These are phyloP conservation scores for Proterorhinus semilunaris DNA, from an alignment of 2,113 vertebrate species.

Conservation along the genomic window DNA sequence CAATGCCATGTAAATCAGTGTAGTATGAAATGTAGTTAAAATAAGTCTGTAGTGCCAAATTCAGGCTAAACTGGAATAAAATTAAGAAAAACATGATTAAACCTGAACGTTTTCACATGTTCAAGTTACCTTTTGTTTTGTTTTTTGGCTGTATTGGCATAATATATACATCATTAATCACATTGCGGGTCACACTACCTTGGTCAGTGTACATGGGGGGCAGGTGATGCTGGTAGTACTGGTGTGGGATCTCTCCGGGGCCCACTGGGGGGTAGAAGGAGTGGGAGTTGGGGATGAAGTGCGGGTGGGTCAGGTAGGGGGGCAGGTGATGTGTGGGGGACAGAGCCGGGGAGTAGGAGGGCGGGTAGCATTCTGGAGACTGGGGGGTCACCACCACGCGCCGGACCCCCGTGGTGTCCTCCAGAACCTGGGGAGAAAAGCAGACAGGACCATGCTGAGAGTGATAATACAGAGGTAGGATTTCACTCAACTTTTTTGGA, in stretches of 20 bases:
- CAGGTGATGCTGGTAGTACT: slow-evolving; percentile 93
- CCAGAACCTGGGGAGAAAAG: slow-evolving; percentile 83
- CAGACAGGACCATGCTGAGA: not conserved
- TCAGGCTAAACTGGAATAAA: too few relatives aligned
- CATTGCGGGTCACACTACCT: slow-evolving; percentile 75
- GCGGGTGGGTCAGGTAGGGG: slow-evolving; percentile 91
- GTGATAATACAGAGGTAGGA: not conserved
- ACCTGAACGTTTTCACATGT: too few relatives aligned
- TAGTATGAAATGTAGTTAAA: too few relatives aligned
- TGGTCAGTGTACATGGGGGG: slow-evolving; percentile 90
- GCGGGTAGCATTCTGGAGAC: slow-evolving; percentile 94
- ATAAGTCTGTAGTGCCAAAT: too few relatives aligned
- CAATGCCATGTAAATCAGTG: too few relatives aligned
- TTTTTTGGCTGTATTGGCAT: not conserved
- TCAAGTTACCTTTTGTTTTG: not conserved
- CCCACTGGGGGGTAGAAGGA: slow-evolving; percentile 95
- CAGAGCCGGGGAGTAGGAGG: slow-evolving; percentile 93
- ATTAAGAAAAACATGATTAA: too few relatives aligned
- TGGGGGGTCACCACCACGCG: slow-evolving; percentile 96
- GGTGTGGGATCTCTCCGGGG: slow-evolving; percentile 90
- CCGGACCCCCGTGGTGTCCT: slow-evolving; percentile 94
- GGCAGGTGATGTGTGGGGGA: slow-evolving; percentile 93
- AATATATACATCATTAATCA: too few relatives aligned
- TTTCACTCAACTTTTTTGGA: not conserved
- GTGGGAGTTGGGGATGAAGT: slow-evolving; percentile 94